Evolutionary conservation across 2,888 invertebrate species (phyloP), one percentile per base, ranked within the genome.

Genomic region (Isoperla grammatica): DNA sequence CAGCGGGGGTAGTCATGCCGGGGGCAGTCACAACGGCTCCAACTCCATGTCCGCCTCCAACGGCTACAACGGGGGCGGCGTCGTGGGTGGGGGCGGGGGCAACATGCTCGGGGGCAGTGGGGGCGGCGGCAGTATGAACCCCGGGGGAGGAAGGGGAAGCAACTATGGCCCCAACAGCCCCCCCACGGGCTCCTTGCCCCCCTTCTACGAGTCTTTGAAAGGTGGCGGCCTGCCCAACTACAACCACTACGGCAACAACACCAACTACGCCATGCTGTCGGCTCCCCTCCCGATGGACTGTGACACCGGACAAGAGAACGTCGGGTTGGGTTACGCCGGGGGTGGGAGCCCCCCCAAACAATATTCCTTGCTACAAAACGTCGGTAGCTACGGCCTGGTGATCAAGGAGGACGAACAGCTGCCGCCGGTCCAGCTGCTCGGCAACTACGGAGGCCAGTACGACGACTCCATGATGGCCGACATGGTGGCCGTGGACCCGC

Each of bases 121-220:
- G 5, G 61, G 58, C 12, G 60, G 62, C 13, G 81, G 82, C 0
- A 78, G 71, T 9, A 63, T 1, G 73, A 82, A 86, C 5, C 84
- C 85, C 0, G 87, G 86, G 2, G 88, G 88, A 29, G 90, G 89
- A 4, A 68, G 68, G 20, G 70, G 70, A 50, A 68, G 67, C 42
- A 68, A 68, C 22, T 91, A 91, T 71, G 90, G 90, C 2, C 91
- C 91, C 6, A 90, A 89, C 67, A 91, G 90, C 68, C 91, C 91
- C 56, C 91, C 91, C 1, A 90, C 90, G 0, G 90, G 90, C 12
- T 89, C 90, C 56, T 76, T 92, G 62, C 92, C 92, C n/a, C 91
- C 91, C 1, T 92, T 92, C 70, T 91, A 91, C 73, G 91, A 91
- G 75, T 89, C 89, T 9, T 78, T 92, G 0, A 92, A 92, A 73